Evolutionary conservation across 2,113 vertebrate species (phyloP).

Genomic region (Tachycineta bicolor): DNA sequence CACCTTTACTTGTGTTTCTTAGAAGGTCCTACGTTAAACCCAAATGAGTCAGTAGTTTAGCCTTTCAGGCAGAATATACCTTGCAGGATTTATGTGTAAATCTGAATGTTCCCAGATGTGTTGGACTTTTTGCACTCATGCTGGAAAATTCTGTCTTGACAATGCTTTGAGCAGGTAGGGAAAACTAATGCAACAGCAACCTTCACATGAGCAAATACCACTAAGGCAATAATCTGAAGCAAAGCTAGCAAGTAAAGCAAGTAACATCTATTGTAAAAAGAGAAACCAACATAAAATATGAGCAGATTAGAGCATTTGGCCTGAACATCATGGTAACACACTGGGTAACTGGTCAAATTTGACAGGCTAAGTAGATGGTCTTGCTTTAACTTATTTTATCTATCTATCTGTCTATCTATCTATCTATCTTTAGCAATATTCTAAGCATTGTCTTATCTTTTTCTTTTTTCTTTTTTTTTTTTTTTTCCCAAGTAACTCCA

Average conservation of each 20-base stretch:
- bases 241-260: not conserved
- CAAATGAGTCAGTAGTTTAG: not conserved
- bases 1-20: not conserved
- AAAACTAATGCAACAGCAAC: not conserved
- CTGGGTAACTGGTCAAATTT: not conserved
- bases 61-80: not conserved
- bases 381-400: not conserved
- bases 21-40: not conserved
- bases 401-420: not conserved
- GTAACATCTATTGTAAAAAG: not conserved
- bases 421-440: not conserved
- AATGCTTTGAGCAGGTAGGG: not conserved
- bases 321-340: accelerated
- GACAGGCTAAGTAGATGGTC: not conserved
- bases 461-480: not conserved
- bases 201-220: not conserved
- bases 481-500: not conserved
- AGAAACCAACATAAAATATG: not conserved
- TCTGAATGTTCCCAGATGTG: not conserved
- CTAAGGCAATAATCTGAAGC: not conserved
- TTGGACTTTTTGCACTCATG: not conserved
- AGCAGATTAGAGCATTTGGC: not conserved
- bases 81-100: not conserved
- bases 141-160: not conserved
- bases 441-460: not conserved